These are phyloP conservation scores for Megaceryle maxima DNA, from an alignment of 2,113 vertebrate genomes.

Conservation along the genomic window DNA sequence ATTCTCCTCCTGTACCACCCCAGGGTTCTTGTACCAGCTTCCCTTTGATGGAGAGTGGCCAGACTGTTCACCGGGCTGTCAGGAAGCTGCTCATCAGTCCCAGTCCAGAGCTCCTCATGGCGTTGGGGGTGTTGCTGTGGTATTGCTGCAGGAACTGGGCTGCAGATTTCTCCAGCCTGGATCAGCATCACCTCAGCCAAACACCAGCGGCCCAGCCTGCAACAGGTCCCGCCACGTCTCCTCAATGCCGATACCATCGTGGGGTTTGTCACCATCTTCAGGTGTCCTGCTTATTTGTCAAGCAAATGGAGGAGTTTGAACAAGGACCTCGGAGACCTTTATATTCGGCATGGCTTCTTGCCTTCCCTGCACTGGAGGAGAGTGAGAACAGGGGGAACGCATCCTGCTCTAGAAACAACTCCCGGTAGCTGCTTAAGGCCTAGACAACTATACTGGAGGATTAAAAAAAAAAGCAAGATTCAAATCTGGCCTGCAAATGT, in stretches of 20 bases:
- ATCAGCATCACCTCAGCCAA: not conserved
- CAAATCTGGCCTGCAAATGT: not conserved
- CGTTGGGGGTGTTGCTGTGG: not conserved
- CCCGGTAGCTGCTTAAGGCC: not conserved
- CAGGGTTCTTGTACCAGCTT: not conserved
- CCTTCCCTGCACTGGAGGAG: not conserved
- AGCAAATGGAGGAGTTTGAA: not conserved
- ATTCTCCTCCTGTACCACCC: not conserved
- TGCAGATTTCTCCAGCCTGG: not conserved
- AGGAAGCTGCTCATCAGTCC: not conserved
- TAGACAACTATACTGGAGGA: not conserved
- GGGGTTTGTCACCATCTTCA: not conserved
- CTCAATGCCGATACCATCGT: not conserved
- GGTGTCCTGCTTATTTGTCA: not conserved
- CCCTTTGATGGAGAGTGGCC: not conserved
- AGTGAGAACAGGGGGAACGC: not conserved
- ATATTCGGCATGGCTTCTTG: not conserved
- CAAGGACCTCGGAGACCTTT: fast-evolving
- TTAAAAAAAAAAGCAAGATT: not conserved
- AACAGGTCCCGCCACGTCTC: not conserved
- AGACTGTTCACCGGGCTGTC: not conserved
- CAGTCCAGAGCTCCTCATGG: not conserved
- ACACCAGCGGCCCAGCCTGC: not conserved
- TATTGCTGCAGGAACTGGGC: not conserved
- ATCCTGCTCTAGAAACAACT: not conserved